Evolutionary conservation across 2,888 invertebrate species (phyloP).

Genomic region (Gastracanthus pulcherrimus): DNA sequence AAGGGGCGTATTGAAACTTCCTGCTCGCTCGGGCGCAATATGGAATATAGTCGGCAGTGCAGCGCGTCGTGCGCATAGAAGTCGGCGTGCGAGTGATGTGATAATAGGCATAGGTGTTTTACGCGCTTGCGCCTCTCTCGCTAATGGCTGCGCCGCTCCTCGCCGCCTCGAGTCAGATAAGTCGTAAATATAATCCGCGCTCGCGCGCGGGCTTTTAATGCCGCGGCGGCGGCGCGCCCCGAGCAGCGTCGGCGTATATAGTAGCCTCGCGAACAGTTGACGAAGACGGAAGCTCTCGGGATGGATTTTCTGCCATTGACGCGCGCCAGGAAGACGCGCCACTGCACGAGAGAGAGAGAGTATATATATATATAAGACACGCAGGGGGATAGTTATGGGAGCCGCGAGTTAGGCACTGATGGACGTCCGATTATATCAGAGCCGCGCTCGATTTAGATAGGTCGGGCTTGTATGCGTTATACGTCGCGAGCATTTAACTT

Average conservation of each 20-base stretch:
- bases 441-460: not conserved
- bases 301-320: slow-evolving; percentile 24
- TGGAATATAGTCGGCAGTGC: not conserved
- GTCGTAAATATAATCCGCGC: slow-evolving; percentile 68
- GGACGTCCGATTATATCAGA: slow-evolving; percentile 4
- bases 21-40: not conserved
- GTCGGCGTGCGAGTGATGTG: slow-evolving; percentile 19
- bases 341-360: too few relatives aligned
- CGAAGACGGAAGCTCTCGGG: slow-evolving; percentile 40
- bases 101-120: slow-evolving; percentile 52
- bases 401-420: not conserved
- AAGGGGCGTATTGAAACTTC: slow-evolving; percentile 30
- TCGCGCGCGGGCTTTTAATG: slow-evolving; percentile 64
- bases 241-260: not conserved
- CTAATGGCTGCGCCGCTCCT: too few relatives aligned
- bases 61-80: not conserved
- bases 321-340: too few relatives aligned
- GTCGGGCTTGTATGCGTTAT: not conserved
- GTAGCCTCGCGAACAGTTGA: not conserved
- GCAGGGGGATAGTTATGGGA: not conserved
- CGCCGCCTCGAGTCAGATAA: slow-evolving; percentile 63
- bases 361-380: too few relatives aligned
- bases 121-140: slow-evolving; percentile 51
- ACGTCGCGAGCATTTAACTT: not conserved
- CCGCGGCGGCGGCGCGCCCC: slow-evolving; percentile 18